phyloP scores from a whole-genome alignment of 2,888 invertebrate species.

The Rapana venosa region DNA sequence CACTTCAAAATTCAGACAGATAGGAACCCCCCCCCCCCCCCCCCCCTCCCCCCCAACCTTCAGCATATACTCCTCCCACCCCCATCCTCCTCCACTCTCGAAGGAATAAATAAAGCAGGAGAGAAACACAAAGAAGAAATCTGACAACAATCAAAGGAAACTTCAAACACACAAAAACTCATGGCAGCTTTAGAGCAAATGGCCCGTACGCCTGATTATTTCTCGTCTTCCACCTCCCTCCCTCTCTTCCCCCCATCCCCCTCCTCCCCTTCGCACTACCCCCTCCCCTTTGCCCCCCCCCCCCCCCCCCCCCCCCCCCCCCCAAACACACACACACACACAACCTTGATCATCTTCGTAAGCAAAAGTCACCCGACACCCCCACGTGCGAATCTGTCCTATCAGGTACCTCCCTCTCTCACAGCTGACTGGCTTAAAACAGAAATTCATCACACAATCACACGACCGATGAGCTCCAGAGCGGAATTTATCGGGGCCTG shows the following conservation, averaged over 20 bases:
- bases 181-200: too few species aligned
- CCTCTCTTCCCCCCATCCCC: too few species aligned
- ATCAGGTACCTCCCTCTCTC: neutral
- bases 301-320: neutral
- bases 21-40: neutral
- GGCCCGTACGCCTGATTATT: too few species aligned
- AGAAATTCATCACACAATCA: neutral
- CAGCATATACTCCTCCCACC: too few species aligned
- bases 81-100: neutral
- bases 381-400: neutral
- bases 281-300: neutral
- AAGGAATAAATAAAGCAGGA: too few species aligned
- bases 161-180: too few species aligned
- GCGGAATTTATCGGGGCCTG: neutral
- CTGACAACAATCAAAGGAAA: too few species aligned
- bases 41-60: neutral
- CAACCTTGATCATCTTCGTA: neutral
- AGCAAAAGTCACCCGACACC: neutral
- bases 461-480: neutral
- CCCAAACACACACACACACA: neutral
- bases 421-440: conserved; percentile 9
- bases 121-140: too few species aligned
- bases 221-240: too few species aligned
- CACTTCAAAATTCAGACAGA: too few species aligned
- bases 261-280: neutral